phyloP scores from a whole-genome alignment of 2,113 vertebrate genomes.

The Proterorhinus semilunaris region DNA sequence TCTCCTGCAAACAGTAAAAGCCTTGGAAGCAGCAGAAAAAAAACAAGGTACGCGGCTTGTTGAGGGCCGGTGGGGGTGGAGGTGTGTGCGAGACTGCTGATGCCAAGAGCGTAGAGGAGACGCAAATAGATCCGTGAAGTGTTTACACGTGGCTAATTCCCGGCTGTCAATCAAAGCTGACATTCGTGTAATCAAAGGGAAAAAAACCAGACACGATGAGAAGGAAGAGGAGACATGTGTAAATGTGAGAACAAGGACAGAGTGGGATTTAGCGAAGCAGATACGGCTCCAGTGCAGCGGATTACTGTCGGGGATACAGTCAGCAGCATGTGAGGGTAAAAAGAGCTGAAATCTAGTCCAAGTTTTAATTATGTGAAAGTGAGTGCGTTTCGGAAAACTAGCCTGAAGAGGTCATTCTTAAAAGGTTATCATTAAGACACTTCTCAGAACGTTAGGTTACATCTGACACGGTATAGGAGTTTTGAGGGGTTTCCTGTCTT shows the following conservation, averaged over 20 bases:
- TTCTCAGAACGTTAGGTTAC: background rate
- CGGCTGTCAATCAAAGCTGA: conserved; percentile 65
- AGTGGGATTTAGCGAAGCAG: background rate
- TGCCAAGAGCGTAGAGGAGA: conserved; percentile 55
- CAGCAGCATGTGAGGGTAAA: background rate
- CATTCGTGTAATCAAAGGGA: conserved; percentile 48
- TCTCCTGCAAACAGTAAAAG: conserved; percentile 40
- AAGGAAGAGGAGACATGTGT: background rate
- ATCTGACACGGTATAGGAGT: background rate
- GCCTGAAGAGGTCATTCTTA: background rate
- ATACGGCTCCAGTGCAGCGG: background rate
- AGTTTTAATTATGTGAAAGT: background rate
- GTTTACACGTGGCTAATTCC: conserved; percentile 73
- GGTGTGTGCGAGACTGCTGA: conserved; percentile 44
- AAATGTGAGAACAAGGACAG: conserved; percentile 9
- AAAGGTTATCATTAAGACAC: background rate
- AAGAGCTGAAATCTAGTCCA: background rate
- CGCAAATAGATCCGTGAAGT: conserved; percentile 68
- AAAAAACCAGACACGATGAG: conserved; percentile 29
- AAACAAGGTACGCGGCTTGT: conserved; percentile 10
- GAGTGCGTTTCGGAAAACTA: background rate
- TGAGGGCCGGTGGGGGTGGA: conserved; percentile 22
- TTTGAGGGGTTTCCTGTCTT: too few species aligned
- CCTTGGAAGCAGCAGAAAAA: conserved; percentile 42
- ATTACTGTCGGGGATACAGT: background rate